phyloP scores from a whole-genome alignment of 2,113 vertebrate genomes.

The Dicaeum eximium region DNA sequence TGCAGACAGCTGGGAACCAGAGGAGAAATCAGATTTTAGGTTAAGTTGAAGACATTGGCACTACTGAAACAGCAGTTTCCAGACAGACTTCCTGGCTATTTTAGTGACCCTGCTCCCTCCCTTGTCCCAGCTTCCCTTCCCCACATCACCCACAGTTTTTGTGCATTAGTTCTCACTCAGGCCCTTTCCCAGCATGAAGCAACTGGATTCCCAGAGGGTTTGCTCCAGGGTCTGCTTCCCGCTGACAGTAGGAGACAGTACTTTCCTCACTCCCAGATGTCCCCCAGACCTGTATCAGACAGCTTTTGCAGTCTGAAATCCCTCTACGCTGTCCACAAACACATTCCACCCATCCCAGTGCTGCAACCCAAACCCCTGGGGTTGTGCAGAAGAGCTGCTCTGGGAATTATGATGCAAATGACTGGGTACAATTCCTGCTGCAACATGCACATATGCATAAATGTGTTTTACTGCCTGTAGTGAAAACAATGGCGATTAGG shows the following conservation, averaged over 20 bases:
- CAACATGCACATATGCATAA: neutral
- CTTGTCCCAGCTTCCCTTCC: neutral
- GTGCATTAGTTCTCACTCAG: neutral
- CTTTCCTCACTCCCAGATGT: neutral
- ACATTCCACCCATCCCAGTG: neutral
- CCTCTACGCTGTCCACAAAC: neutral
- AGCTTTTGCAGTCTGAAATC: neutral
- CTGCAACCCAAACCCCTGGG: neutral
- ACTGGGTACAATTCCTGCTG: rapidly evolving
- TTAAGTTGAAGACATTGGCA: neutral
- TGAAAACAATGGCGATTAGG: neutral
- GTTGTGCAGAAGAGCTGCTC: neutral
- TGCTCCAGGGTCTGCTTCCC: neutral
- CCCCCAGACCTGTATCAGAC: neutral
- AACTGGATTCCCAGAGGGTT: neutral
- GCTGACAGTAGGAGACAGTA: neutral
- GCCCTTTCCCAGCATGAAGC: neutral
- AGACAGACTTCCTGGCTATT: neutral
- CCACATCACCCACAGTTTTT: neutral
- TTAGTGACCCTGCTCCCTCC: neutral
- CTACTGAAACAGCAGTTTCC: neutral
- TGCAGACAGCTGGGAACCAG: neutral
- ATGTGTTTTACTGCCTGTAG: neutral
- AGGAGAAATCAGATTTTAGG: neutral
- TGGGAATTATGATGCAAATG: neutral